phyloP scores from a whole-genome alignment of 1,140 invertebrate species.

The Bemisia tabaci region DNA sequence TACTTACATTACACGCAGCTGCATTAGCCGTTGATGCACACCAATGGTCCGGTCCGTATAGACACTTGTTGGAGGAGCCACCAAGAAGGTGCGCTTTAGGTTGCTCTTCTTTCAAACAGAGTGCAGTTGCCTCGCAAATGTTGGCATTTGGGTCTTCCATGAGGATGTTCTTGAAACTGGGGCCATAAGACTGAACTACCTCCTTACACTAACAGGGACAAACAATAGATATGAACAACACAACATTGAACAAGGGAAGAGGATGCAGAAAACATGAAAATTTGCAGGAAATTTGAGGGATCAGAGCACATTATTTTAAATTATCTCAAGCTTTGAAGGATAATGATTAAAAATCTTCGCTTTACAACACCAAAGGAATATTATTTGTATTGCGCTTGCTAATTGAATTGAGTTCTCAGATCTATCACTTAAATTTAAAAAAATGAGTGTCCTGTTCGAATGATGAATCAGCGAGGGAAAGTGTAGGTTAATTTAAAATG shows the following conservation, averaged over 20 bases:
- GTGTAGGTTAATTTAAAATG: too few species aligned
- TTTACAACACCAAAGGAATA: too few species aligned
- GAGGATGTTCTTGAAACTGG: neutral
- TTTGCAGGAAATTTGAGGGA: too few species aligned
- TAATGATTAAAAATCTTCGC: too few species aligned
- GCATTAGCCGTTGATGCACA: neutral
- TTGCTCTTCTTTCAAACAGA: neutral
- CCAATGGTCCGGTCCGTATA: neutral
- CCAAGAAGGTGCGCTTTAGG: neutral
- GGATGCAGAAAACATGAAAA: too few species aligned
- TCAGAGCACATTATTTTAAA: too few species aligned
- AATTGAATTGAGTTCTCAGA: too few species aligned
- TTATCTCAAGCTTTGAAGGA: too few species aligned
- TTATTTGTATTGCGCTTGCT: too few species aligned
- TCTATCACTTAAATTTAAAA: too few species aligned
- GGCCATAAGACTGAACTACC: neutral
- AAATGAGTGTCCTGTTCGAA: too few species aligned
- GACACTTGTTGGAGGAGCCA: neutral
- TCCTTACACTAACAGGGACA: neutral
- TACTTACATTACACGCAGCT: neutral
- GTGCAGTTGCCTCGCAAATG: neutral
- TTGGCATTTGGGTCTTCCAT: neutral
- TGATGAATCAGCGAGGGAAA: too few species aligned
- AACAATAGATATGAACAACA: neutral
- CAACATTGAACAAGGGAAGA: neutral